Evolutionary conservation across 2,888 invertebrate species (phyloP), one percentile per base, ranked within the genome.

Genomic region (Himalopsyche anomala): DNA sequence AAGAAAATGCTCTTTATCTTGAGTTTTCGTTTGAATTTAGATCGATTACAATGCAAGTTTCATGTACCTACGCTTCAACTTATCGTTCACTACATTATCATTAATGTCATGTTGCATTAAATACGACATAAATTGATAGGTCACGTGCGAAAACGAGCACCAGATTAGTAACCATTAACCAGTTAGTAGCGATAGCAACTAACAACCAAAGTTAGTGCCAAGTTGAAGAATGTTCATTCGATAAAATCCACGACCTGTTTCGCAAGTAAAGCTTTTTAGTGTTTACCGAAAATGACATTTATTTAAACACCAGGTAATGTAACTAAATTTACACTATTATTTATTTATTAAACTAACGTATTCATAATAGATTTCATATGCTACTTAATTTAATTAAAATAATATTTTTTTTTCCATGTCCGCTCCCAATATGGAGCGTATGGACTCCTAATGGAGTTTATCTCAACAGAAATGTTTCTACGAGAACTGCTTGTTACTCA

Each of bases 81-180:
- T 51, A 51, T 51, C 51, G 15, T 15, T 51, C 51, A 38, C 38
- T 38, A 74, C 36, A 12, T 36, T 38, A 3, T 74, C 38, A 74
- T 38, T 36, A 74, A 28, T 28, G 28, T 28, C 28, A 28, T 2
- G 0, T 28, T 38, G 74, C 28, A 38, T 74, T 74, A 74, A 74
- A 36, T 74, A 15, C 74, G 36, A 74, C 74, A 74, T 74, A 38
- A 12, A 74, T 12, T 38, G 19, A 74, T 36, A 74, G 69, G 74
- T 74, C 74, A 74, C 74, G 74, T 36, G 12, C 74, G 74, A 36
- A 74, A 74, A 74, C 74, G 9, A 38, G 74, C 74, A 74, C 74
- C 74, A 74, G 74, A 74, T 74, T 74, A 74, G 74, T 38, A 74
- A 38, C 74, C 74, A 74, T 74, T 74, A 4, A 38, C 74, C 74